phyloP scores from a whole-genome alignment of 2,888 invertebrate genomes.

The Mesochorus sp. region DNA sequence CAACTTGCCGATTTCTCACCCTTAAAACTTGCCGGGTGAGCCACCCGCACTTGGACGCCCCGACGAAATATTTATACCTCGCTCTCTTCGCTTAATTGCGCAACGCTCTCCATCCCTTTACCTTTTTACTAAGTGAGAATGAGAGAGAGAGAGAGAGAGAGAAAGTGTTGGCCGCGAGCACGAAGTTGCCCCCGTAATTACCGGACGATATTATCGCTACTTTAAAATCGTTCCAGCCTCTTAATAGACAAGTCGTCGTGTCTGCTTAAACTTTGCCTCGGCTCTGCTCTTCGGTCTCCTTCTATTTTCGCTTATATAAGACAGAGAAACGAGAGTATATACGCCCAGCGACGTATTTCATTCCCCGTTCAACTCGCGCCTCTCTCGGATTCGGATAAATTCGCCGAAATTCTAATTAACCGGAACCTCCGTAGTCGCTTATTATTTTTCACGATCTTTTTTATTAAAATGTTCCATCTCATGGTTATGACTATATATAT shows the following conservation, averaged over 20 bases:
- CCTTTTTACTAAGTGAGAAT: neutral
- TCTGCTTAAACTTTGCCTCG: slow-evolving; percentile 62
- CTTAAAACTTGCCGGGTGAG: slow-evolving; percentile 2
- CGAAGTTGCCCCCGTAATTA: slow-evolving; percentile 76
- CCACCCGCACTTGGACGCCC: slow-evolving; percentile 55
- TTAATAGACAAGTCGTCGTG: slow-evolving; percentile 65
- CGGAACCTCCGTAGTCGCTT: slow-evolving; percentile 28
- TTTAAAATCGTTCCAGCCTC: slow-evolving; percentile 65
- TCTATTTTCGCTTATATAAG: neutral
- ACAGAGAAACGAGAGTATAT: neutral
- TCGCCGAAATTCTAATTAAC: slow-evolving; percentile 54
- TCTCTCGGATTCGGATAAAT: neutral
- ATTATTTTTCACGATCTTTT: slow-evolving; percentile 29
- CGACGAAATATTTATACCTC: slow-evolving; percentile 74
- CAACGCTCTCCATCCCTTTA: slow-evolving; percentile 54
- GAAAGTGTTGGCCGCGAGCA: slow-evolving; percentile 55
- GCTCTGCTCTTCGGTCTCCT: neutral
- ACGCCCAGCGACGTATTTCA: neutral
- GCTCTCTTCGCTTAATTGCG: slow-evolving; percentile 76
- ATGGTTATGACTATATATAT: neutral
- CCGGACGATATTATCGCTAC: slow-evolving; percentile 69
- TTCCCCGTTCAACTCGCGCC: neutral
- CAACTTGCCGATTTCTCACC: slow-evolving; percentile 37
- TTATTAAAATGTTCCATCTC: slow-evolving; percentile 20
- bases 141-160: too few species aligned